A percentile compares a stretch with the other conserved stretches of the same genome.
Conservation (phyloP, 2,113 vertebrate genomes). For the Lampris megalopsis region DNA sequence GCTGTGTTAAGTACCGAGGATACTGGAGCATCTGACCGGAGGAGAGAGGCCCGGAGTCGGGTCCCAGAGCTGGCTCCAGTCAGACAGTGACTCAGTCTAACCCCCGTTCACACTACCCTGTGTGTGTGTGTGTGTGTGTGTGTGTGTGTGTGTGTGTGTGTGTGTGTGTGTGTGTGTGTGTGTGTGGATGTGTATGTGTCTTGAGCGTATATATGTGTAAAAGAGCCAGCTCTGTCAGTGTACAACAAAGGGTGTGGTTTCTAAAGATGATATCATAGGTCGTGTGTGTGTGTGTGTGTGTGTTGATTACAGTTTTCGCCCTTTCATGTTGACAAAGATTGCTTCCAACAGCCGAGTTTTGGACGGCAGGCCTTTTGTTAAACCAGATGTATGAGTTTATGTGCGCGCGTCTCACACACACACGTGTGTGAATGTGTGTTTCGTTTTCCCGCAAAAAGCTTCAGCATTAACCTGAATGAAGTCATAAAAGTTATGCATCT, state of each 20-base stretch:
- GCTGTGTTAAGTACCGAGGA: constrained; percentile 10
- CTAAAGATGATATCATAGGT: constrained; percentile 42
- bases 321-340: no score
- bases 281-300: background rate
- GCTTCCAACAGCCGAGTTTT: no score
- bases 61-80: constrained; percentile 30
- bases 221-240: background rate
- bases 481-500: no score
- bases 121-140: constrained; percentile 1
- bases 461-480: no score
- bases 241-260: constrained; percentile 40
- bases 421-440: no score
- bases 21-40: constrained; percentile 8
- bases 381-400: no score
- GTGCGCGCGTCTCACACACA: no score
- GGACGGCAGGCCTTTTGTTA: no score
- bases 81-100: constrained; percentile 38
- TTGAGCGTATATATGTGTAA: constrained; percentile 17
- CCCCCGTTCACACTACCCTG: constrained; percentile 3
- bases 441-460: no score
- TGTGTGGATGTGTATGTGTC: background rate
- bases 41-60: background rate
- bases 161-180: constrained; percentile 19
- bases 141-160: background rate
- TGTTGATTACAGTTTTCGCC: no score